A percentile compares a stretch with the other conserved stretches of the same genome.
phyloP scores from a whole-genome alignment of 2,797 vertebrate genomes.

The Eutrigla gurnardus region DNA sequence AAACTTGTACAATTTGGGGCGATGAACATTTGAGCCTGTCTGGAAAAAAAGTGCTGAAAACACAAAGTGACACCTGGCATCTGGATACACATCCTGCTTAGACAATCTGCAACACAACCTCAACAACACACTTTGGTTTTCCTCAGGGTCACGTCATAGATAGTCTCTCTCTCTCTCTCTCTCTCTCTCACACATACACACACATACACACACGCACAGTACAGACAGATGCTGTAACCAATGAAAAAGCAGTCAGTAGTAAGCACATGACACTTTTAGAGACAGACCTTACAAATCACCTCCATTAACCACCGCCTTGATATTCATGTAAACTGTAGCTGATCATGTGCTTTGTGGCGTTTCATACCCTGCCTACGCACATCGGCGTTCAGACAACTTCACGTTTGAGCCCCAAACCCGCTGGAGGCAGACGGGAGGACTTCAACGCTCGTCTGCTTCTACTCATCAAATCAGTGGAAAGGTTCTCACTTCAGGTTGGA shows the following conservation, averaged over 20 bases:
- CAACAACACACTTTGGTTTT: conserved; percentile 71
- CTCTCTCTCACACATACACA: conserved; percentile 13
- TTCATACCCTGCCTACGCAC: conserved; percentile 1
- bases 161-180: not conserved
- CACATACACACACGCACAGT: conserved; percentile 13
- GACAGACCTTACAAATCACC: not conserved
- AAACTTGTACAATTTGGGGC: not conserved
- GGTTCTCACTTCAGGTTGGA: conserved; percentile 34
- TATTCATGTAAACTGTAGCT: conserved; percentile 19
- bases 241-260: conserved; percentile 56
- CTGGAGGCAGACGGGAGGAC: not conserved
- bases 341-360: conserved; percentile 33
- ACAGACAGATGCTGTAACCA: conserved; percentile 14
- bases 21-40: conserved; percentile 1
- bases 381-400: not conserved
- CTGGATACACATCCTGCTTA: conserved; percentile 28
- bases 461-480: conserved; percentile 24
- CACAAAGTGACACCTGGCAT: not conserved
- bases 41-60: conserved; percentile 58
- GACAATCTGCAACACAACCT: conserved; percentile 43
- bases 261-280: not conserved
- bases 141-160: not conserved
- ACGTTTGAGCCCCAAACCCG: not conserved
- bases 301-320: not conserved
- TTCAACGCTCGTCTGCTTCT: not conserved